These are phyloP conservation scores for Drosophila borborema DNA, from an alignment of 2,888 invertebrate species.

Conservation along the genomic window DNA sequence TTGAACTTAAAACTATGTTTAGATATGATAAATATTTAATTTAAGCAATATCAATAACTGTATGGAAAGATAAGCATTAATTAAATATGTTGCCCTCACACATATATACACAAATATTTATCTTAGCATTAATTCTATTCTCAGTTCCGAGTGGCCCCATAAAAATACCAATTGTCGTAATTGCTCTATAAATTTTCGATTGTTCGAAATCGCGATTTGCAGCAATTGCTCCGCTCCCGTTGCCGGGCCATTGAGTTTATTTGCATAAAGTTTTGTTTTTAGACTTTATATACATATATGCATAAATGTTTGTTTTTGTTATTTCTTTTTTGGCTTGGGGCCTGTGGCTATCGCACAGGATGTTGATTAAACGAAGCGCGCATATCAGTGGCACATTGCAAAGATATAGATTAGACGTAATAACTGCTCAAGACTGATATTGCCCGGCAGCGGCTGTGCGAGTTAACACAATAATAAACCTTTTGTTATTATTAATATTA, in stretches of 20 bases:
- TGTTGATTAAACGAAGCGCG: constrained; percentile 63
- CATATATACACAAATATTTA: background rate
- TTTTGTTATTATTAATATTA: constrained; percentile 46
- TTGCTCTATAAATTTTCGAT: constrained; percentile 39
- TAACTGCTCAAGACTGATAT: constrained; percentile 60
- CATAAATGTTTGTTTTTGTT: background rate
- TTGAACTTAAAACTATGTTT: background rate
- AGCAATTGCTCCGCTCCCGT: background rate
- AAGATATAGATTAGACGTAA: constrained; percentile 71
- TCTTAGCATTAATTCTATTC: constrained; percentile 8
- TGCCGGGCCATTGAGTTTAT: constrained; percentile 42
- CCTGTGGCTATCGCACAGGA: constrained; percentile 60
- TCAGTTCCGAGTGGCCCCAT: constrained; percentile 11
- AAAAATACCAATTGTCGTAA: constrained; percentile 27
- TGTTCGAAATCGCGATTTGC: background rate
- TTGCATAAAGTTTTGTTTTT: constrained; percentile 54
- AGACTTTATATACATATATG: background rate
- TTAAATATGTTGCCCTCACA: background rate
- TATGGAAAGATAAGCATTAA: background rate
- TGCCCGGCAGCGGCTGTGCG: constrained; percentile 24
- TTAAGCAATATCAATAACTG: background rate
- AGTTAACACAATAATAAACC: constrained; percentile 56
- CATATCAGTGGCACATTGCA: constrained; percentile 56
- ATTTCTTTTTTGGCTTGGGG: background rate
- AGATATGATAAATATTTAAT: constrained; percentile 4